Percentiles rank a stretch among this genome's conserved stretches.
phyloP scores from a whole-genome alignment of 2,797 vertebrate genomes.

The Pseudomugil gertrudae region DNA sequence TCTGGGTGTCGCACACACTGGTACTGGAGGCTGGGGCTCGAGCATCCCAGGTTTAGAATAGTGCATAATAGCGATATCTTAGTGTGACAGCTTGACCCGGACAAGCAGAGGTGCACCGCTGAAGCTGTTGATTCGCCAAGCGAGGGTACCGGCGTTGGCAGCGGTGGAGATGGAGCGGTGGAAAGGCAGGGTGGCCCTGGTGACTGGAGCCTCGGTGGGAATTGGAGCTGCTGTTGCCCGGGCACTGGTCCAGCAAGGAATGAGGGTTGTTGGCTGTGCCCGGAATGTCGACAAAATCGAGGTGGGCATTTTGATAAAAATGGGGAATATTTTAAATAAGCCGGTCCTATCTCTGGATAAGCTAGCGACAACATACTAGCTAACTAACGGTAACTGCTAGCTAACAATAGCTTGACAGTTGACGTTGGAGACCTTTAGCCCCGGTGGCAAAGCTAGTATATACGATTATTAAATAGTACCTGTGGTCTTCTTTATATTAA shows the following conservation, averaged over 20 bases:
- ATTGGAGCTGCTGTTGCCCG: slow-evolving; percentile 93
- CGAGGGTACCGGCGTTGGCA: slow-evolving; percentile 78
- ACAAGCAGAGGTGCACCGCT: not conserved
- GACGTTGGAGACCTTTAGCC: slow-evolving; percentile 38
- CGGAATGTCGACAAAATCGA: slow-evolving; percentile 93
- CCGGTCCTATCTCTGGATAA: not conserved
- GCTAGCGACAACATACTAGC: slow-evolving; percentile 55
- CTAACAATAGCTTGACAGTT: slow-evolving; percentile 65
- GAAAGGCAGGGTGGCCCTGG: slow-evolving; percentile 91
- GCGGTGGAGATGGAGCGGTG: slow-evolving; percentile 89
- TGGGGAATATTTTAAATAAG: not conserved
- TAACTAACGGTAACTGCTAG: slow-evolving; percentile 52
- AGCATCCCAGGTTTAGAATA: slow-evolving; percentile 35
- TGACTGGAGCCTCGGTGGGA: slow-evolving; percentile 93
- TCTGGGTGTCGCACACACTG: slow-evolving; percentile 61
- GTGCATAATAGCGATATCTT: not conserved
- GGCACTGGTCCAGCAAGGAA: slow-evolving; percentile 91
- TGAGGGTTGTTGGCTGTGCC: slow-evolving; percentile 94
- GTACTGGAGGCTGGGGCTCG: slow-evolving; percentile 26
- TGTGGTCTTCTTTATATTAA: not conserved
- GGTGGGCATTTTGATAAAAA: slow-evolving; percentile 73
- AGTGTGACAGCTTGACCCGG: not conserved
- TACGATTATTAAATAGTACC: not conserved
- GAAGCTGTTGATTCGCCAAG: slow-evolving; percentile 15
- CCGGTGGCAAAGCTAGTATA: not conserved